Conservation (phyloP, 2,113 vertebrate genomes). For the Sitta europaea region DNA sequence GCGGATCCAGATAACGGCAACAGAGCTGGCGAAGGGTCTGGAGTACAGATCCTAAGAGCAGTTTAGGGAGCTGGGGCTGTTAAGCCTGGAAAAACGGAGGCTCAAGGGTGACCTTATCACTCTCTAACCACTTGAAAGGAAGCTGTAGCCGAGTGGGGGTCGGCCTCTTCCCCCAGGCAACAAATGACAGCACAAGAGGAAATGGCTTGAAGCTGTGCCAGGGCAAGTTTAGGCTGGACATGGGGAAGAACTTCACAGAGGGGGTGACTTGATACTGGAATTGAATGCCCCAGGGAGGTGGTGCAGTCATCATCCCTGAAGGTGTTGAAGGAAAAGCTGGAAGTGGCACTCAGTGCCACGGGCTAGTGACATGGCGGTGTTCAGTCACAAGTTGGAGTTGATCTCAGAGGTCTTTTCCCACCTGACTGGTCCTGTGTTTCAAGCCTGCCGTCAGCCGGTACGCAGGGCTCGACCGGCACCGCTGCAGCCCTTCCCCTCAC, state of each 20-base stretch:
- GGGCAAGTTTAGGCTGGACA: background rate
- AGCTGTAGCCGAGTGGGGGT: accelerated
- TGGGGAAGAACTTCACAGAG: background rate
- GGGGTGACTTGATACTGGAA: background rate
- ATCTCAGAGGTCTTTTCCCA: background rate
- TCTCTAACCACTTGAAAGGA: background rate
- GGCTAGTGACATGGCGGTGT: background rate
- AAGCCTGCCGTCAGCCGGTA: accelerated
- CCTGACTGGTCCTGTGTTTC: accelerated
- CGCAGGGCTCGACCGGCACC: accelerated
- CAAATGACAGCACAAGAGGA: background rate
- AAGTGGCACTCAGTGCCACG: background rate
- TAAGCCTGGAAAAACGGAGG: background rate
- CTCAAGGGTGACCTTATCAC: accelerated
- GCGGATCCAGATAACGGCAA: background rate
- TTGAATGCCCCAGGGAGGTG: background rate
- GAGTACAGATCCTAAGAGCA: background rate
- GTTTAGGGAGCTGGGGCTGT: background rate
- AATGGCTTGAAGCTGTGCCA: background rate
- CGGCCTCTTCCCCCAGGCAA: background rate
- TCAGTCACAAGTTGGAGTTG: accelerated
- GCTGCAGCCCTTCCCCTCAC: accelerated
- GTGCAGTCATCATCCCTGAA: too few relatives aligned
- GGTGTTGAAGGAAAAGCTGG: background rate
- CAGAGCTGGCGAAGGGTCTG: background rate